phyloP scores from a whole-genome alignment of 1,140 invertebrate species.

The Yoshiicerus persimilis region DNA sequence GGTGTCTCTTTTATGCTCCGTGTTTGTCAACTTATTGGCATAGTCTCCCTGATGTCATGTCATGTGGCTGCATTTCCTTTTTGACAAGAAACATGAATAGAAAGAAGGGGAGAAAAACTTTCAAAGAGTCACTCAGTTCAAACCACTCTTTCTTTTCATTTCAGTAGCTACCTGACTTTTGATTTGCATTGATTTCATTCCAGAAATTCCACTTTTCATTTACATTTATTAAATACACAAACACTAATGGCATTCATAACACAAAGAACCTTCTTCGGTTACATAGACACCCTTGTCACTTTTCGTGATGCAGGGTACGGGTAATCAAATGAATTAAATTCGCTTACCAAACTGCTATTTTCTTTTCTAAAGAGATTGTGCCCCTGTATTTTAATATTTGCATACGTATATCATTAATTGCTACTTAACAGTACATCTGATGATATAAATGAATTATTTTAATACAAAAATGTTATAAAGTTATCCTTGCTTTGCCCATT shows the following conservation, averaged over 20 bases:
- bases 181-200: constrained; percentile 7
- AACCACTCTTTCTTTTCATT: neutral
- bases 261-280: no score
- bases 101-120: neutral
- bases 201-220: neutral
- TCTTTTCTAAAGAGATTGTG: no score
- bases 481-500: no score
- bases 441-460: no score
- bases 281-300: neutral
- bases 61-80: neutral
- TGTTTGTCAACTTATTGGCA: neutral
- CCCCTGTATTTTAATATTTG: no score
- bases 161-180: neutral
- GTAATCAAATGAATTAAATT: no score
- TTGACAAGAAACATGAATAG: neutral
- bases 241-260: neutral
- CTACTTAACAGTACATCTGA: no score
- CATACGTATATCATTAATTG: no score
- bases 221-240: neutral
- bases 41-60: no score
- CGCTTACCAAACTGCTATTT: no score
- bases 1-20: neutral
- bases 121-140: neutral
- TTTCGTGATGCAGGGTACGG: neutral
- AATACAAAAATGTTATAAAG: no score